Evolutionary conservation across 1,140 invertebrate genomes (phyloP), one percentile per base, ranked within the genome.

Genomic region (Scylla paramamosain): DNA sequence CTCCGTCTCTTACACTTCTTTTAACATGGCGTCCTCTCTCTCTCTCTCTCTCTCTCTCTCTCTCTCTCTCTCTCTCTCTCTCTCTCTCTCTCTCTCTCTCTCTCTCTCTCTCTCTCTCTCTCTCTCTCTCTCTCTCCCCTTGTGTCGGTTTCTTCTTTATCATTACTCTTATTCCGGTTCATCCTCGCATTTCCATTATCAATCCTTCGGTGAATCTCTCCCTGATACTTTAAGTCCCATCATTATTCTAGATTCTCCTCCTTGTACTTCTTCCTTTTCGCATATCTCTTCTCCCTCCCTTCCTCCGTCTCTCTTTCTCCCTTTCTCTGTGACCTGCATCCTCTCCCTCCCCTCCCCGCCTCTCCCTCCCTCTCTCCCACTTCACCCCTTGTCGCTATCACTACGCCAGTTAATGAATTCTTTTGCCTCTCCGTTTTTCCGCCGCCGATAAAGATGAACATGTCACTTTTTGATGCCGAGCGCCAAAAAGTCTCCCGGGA

Each of bases 391-490:
- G 90, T 67, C 83, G 83, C 48, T 95, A 95, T 95, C 94, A 91
- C 59, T 95, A 87, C 90, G 14, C 90, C 90, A 25, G 94, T 92
- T 95, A 95, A 95, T 95, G 94, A 95, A 95, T 95, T 95, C 94
- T 95, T 95, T 95, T 95, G 82, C 39, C 67, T 12, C 31, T 90
- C 46, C 90, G 82, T 86, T 95, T 95, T 95, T 95, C 16, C 90
- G n/a, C 82, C 52, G 48, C 94, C 46, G 94, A 95, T 95, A 95
- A 95, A 95, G 94, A 92, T 95, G 94, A 91, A 92, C 59, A 84
- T 92, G 94, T 87, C 94, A 95, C 91, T 95, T 95, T 95, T 92
- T 95, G 94, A 92, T 86, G 90, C 91, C 82, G 59, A 32, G 31
- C 84, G 90, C 94, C 86, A 90, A 94, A 94, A 94, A 94, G 7